A percentile compares a stretch with the other conserved stretches of the same genome.
Evolutionary conservation across 1,140 invertebrate species (phyloP).

Genomic region (Kradibia gibbosae): DNA sequence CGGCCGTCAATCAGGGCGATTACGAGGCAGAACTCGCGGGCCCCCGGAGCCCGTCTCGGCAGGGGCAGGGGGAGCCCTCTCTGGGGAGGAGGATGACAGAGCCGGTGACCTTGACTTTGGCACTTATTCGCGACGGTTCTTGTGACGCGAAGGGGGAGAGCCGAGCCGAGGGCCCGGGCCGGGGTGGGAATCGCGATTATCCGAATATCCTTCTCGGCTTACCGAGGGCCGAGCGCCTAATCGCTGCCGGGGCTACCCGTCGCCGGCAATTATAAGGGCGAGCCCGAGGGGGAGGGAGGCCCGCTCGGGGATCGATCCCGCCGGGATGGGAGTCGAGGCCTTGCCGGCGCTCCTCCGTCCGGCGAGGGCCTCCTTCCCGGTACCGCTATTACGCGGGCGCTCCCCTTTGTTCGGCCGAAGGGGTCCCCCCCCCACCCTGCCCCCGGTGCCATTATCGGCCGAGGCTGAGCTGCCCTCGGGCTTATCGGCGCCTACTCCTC

Average conservation of each 20-base stretch:
- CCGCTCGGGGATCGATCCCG: too few species aligned
- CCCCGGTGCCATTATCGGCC: background rate
- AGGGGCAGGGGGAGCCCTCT: background rate
- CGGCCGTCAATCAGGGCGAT: background rate
- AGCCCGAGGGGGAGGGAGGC: background rate
- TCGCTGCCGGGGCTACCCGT: background rate
- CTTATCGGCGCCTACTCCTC: background rate
- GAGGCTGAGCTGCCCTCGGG: background rate
- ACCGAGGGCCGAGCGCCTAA: background rate
- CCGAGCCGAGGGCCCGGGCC: background rate
- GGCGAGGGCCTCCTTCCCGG: too few species aligned
- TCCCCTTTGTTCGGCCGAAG: conserved; percentile 10
- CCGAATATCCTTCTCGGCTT: background rate
- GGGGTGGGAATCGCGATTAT: background rate
- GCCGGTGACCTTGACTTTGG: conserved; percentile 8
- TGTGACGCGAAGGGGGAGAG: background rate
- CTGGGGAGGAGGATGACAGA: background rate
- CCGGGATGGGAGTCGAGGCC: too few species aligned
- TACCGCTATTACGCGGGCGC: background rate
- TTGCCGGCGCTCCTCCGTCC: background rate
- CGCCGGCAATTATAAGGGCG: background rate
- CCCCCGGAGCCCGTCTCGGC: background rate
- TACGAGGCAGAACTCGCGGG: background rate
- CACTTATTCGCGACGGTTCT: background rate
- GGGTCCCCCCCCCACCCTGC: background rate